These are phyloP conservation scores for Rhadinocentrus ornatus DNA, from an alignment of 2,797 vertebrate genomes.

Conservation along the genomic window DNA sequence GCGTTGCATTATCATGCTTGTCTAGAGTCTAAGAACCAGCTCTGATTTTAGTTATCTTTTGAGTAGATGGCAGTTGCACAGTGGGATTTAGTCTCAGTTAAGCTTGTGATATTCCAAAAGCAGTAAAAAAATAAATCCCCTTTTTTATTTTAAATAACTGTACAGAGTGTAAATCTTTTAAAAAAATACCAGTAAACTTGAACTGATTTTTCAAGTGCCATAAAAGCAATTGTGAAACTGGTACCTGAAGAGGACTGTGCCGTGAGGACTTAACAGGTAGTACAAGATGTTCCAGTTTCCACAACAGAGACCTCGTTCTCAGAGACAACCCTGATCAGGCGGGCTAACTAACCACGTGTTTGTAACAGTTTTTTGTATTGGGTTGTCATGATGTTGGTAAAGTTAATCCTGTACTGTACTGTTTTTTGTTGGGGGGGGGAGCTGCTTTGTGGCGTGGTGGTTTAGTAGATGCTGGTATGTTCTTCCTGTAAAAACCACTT, in stretches of 20 bases:
- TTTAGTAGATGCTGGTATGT: not conserved
- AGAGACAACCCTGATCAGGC: not conserved
- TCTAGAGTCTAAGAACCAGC: conserved; percentile 34
- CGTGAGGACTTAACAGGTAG: not conserved
- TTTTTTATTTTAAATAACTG: conserved; percentile 24
- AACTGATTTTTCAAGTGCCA: conserved; percentile 69
- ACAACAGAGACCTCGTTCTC: conserved; percentile 1
- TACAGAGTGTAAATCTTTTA: conserved; percentile 50
- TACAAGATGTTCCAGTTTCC: conserved; percentile 4
- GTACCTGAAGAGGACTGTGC: not conserved
- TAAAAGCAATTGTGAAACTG: conserved; percentile 17
- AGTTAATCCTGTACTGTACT: not conserved
- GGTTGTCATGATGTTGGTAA: not conserved
- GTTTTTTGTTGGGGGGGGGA: not conserved
- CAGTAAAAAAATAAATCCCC: conserved; percentile 19
- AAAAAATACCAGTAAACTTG: conserved; percentile 2
- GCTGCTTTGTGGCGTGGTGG: not conserved
- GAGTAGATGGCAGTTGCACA: conserved; percentile 40
- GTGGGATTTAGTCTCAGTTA: conserved; percentile 45
- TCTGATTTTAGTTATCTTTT: conserved; percentile 30
- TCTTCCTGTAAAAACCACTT: conserved; percentile 7
- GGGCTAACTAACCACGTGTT: conserved; percentile 2
- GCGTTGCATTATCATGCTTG: conserved; percentile 33
- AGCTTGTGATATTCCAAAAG: conserved; percentile 23
- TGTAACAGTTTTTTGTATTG: not conserved